A percentile compares a stretch with the other conserved stretches of the same genome.
phyloP scores from a whole-genome alignment of 2,113 vertebrate genomes.

The Helogale parvula region DNA sequence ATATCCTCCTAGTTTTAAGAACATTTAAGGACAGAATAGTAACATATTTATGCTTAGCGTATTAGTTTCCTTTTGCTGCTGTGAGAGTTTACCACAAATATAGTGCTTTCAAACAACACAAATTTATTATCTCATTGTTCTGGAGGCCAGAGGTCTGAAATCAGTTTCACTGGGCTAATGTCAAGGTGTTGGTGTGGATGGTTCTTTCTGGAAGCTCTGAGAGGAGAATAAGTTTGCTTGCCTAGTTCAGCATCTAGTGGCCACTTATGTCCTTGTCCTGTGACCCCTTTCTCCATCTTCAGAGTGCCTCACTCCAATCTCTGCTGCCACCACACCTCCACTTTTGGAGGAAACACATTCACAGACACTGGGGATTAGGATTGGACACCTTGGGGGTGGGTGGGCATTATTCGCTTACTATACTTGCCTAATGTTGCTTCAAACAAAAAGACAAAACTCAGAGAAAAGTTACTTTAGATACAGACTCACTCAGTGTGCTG shows the following conservation, averaged over 20 bases:
- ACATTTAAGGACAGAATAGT: neutral
- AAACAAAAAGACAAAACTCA: neutral
- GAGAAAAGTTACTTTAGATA: neutral
- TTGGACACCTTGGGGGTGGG: neutral
- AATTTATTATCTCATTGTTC: neutral
- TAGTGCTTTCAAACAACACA: no score
- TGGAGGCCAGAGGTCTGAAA: neutral
- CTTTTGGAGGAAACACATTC: neutral
- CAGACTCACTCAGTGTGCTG: neutral
- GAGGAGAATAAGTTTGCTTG: neutral
- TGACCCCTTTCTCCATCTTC: neutral
- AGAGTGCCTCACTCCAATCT: neutral
- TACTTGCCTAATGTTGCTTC: neutral
- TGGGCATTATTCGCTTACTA: neutral
- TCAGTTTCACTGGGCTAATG: neutral
- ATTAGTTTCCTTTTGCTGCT: neutral
- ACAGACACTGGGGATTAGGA: neutral
- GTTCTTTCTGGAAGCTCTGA: neutral
- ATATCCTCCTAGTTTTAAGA: slow-evolving; percentile 14
- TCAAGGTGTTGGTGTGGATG: neutral
- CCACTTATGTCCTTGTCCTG: neutral
- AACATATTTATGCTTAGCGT: neutral
- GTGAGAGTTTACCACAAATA: neutral
- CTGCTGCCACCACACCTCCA: neutral
- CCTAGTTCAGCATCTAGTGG: neutral